Base-by-base conservation (phyloP, 2,797 vertebrate species). In the Melanotaenia trifasciata region DNA sequence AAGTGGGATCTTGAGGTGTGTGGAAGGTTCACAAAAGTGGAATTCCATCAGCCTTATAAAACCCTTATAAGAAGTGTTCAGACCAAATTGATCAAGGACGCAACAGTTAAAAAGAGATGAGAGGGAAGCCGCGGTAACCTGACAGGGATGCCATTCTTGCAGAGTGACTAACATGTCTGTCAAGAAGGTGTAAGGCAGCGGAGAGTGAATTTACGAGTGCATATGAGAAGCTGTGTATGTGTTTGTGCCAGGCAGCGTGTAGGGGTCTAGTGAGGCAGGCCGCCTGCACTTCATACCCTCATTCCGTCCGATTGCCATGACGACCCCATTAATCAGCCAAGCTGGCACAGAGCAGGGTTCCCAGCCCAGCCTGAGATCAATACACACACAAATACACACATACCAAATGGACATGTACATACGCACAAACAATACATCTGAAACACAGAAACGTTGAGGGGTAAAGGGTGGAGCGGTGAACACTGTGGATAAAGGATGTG, bases 261-360 rank as follows among this genome's bases (percentile, higher is more conserved):
- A 94, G 93, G 94, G 94, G 93, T 93, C 93, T 96, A 95, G 96
- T 90, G 94, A 95, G 91, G 93, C 81, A 90, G 94, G 94, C 94
- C 92, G 95, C 95, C 95, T 94, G 94, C 84, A 95, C 92, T 94
- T 94, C 92, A 88, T 97, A 98, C 96, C 97, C 97, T 96, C 97
- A 98, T 98, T 99, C 97, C 97, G 96, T 99, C 97, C 96, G 94
- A 96, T 96, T 95, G 95, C 93, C 95, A 96, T 97, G 98, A 97
- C 94, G 97, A 98, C 95, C 95, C 96, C 97, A 99, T 99, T 99
- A 99, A 99, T 99, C 97, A 99, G 96, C 93, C 94, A 95, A 95
- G 95, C 97, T 99, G 97, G 97, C 97, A 98, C 94, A 91, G 96
- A 96, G 95, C 94, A 95, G 94, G 94, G 96, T 95, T 96, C 96